phyloP scores from a whole-genome alignment of 2,888 invertebrate genomes.

The Villa cingulata region DNA sequence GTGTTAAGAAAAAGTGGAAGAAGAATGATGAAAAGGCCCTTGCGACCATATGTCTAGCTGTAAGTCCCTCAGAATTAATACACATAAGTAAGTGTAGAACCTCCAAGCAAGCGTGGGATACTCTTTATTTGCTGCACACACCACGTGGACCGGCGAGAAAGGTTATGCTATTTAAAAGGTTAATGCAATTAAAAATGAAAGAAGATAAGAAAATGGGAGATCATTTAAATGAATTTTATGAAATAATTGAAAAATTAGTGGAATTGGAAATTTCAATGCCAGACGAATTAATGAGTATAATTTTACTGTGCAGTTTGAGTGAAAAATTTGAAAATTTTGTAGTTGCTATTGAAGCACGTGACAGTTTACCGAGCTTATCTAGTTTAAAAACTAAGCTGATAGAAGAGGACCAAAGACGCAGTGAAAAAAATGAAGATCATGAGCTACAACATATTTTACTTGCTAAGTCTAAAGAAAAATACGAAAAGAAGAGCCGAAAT shows the following conservation, averaged over 20 bases:
- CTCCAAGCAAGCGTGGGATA: constrained; percentile 7
- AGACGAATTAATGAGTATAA: constrained; percentile 7
- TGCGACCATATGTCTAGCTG: constrained; percentile 6
- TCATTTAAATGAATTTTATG: constrained; percentile 9
- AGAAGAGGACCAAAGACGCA: constrained; percentile 5
- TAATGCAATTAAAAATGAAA: constrained; percentile 6
- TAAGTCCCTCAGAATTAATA: constrained; percentile 6
- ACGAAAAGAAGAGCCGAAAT: neutral
- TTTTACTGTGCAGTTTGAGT: constrained; percentile 7
- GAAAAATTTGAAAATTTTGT: constrained; percentile 4
- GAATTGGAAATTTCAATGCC: neutral
- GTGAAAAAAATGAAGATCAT: neutral
- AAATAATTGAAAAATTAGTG: constrained; percentile 3
- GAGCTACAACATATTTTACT: neutral
- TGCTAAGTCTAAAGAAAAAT: neutral
- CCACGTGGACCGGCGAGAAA: constrained; percentile 10
- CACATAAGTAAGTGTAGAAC: constrained; percentile 7
- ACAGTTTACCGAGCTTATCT: constrained; percentile 6
- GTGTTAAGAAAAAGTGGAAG: neutral
- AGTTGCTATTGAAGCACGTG: constrained; percentile 11
- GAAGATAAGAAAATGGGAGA: constrained; percentile 1
- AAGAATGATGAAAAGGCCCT: constrained; percentile 8
- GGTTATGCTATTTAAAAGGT: constrained; percentile 10
- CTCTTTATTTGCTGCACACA: constrained; percentile 4
- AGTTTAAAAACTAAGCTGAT: constrained; percentile 6